Base-by-base conservation (phyloP, 1,140 invertebrate genomes). In the Prorops nasuta region DNA sequence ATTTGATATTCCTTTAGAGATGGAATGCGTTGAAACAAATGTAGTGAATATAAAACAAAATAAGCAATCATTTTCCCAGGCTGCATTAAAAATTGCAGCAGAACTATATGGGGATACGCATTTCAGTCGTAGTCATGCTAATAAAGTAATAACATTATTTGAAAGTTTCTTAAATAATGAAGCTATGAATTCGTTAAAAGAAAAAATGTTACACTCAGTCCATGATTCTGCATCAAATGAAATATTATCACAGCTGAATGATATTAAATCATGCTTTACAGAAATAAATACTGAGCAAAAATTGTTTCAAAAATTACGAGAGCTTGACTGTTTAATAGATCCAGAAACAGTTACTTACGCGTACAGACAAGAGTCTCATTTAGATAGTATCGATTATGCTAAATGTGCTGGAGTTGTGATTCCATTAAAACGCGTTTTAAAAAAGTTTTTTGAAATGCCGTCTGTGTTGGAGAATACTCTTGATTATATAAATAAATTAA, bases 401-500 rank as follows among this genome's bases (percentile, higher is more conserved):
- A 36, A 44, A 21, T 40, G 41, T 24, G 40, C 16, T 7, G 17
- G 18, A 17, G 36, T 31, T 16, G 21, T 48, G 18, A 51, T 62
- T 20, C 56, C 53, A 21, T 21, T 53, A 40, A 7, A 16, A 37
- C 1, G 36, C 4, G 37, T 54, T 24, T 42, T 57, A 18, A 52
- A 48, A 46, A 18, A 24, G 19, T 51, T 60, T 49, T 58, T 63
- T 18, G 43, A 50, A 24, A 18, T 46, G 15, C 47, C 53, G 19
- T 34, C 34, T 42, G 31, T 56, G 12, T 56, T 49, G 19, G 18
- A 36, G 9, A 51, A 20, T 31, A 54, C 31, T 22, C 14, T 59
- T 1, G 18, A 55, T 24, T 51, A 49, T 38, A 50, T 51, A 34
- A 9, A 36, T 44, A 9, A 39, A 16, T 47, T 47, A 41, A 20